Percentiles rank a stretch among this genome's conserved stretches.
phyloP scores from a whole-genome alignment of 2,888 invertebrate species.

The Acleris literana region DNA sequence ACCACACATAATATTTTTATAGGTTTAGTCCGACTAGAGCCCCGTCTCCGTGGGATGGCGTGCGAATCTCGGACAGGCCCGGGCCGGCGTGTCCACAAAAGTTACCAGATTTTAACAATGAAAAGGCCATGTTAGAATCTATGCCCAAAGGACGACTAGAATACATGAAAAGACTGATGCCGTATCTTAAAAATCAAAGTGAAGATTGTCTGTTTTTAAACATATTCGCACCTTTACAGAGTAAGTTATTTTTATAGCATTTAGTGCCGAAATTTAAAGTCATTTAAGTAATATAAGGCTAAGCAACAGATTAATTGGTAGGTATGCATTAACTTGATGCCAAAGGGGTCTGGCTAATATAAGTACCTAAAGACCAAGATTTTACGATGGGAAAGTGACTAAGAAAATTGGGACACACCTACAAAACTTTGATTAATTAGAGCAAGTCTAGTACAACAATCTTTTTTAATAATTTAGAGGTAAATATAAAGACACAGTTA shows the following conservation, averaged over 20 bases:
- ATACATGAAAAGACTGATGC: conserved; percentile 94
- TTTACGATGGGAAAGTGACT: too few relatives aligned
- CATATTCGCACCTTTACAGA: conserved; percentile 97
- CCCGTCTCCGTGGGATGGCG: conserved; percentile 95
- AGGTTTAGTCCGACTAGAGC: conserved; percentile 97
- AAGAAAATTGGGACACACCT: too few relatives aligned
- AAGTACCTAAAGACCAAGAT: too few relatives aligned
- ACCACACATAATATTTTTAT: conserved; percentile 42
- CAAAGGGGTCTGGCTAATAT: too few relatives aligned
- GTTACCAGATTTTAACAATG: conserved; percentile 92
- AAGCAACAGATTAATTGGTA: too few relatives aligned
- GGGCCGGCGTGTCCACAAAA: conserved; percentile 97
- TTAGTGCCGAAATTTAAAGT: too few relatives aligned
- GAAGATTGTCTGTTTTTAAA: conserved; percentile 99
- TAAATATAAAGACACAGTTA: too few relatives aligned
- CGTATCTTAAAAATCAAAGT: conserved; percentile 95
- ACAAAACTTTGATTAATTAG: too few relatives aligned
- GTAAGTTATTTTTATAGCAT: conserved; percentile 81
- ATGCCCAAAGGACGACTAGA: conserved; percentile 96
- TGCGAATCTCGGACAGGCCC: conserved; percentile 90
- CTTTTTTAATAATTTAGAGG: too few relatives aligned
- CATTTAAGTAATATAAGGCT: too few relatives aligned
- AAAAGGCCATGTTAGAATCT: conserved; percentile 90
- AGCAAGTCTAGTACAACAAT: too few relatives aligned
- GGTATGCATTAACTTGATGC: too few relatives aligned